Evolutionary conservation across 2,797 vertebrate species (phyloP).

Genomic region (Lutjanus argentimaculatus): DNA sequence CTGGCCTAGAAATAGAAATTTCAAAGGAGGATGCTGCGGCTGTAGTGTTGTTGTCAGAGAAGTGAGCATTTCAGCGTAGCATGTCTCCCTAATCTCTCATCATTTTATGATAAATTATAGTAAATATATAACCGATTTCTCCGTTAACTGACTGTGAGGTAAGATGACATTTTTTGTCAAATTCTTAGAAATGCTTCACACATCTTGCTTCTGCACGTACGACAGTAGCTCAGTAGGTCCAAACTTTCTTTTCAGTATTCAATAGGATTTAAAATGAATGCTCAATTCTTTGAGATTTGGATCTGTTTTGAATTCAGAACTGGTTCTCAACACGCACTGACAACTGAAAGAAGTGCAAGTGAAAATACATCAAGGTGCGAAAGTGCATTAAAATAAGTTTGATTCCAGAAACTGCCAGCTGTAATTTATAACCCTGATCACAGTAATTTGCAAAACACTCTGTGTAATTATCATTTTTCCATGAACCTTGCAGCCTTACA

Average conservation of each 20-base stretch:
- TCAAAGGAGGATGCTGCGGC: too few species aligned
- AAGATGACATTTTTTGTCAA: too few species aligned
- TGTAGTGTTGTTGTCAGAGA: too few species aligned
- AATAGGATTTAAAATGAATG: not conserved
- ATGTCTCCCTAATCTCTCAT: too few species aligned
- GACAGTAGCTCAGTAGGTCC: not conserved
- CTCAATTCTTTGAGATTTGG: not conserved
- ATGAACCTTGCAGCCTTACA: not conserved
- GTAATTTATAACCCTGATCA: conserved; percentile 1
- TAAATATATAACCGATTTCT: too few species aligned
- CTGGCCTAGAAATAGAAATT: too few species aligned
- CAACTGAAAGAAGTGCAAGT: too few species aligned
- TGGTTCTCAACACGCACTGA: not conserved
- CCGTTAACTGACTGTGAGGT: too few species aligned
- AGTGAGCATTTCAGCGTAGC: too few species aligned
- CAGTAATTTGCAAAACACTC: conserved; percentile 1
- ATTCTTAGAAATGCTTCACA: not conserved
- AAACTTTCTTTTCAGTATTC: not conserved
- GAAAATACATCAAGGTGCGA: not conserved
- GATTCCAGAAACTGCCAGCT: conserved; percentile 1
- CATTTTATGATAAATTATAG: too few species aligned
- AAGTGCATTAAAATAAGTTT: not conserved
- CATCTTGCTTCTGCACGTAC: not conserved
- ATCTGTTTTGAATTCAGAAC: not conserved
- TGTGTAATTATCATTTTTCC: conserved; percentile 5